These are phyloP conservation scores for Colletes collaris DNA, from an alignment of 2,888 invertebrate genomes.

Conservation along the genomic window DNA sequence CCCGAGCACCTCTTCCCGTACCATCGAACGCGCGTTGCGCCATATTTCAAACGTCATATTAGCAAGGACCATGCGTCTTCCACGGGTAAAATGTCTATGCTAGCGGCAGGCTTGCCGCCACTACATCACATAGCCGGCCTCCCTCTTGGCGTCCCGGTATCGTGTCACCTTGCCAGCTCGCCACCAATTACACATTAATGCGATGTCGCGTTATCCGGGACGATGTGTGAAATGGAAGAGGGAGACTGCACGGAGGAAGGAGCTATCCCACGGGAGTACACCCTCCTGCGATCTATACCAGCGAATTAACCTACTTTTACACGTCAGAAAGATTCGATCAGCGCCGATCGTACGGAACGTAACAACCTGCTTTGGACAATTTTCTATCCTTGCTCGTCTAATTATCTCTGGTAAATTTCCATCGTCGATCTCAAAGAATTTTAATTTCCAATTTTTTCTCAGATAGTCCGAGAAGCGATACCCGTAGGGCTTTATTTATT, in stretches of 20 bases:
- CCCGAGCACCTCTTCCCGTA: constrained; percentile 43
- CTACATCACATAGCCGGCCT: constrained; percentile 74
- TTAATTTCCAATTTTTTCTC: not conserved
- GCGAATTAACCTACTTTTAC: constrained; percentile 76
- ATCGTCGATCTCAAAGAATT: constrained; percentile 2
- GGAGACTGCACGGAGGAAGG: constrained; percentile 22
- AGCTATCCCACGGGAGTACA: constrained; percentile 66
- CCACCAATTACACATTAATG: constrained; percentile 79
- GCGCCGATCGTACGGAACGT: constrained; percentile 34
- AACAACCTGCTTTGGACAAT: constrained; percentile 29
- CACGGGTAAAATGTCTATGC: constrained; percentile 78
- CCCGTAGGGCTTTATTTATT: too few species aligned
- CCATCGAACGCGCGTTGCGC: constrained; percentile 69
- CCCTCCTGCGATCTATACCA: constrained; percentile 60
- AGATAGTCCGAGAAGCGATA: too few species aligned
- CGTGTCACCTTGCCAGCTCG: constrained; percentile 72
- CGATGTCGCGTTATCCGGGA: constrained; percentile 71
- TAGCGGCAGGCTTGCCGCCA: constrained; percentile 72
- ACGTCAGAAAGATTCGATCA: constrained; percentile 58
- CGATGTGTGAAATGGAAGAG: constrained; percentile 61
- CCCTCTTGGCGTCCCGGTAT: constrained; percentile 69
- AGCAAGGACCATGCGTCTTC: constrained; percentile 79
- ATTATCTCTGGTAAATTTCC: constrained; percentile 37
- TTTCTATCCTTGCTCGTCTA: not conserved
- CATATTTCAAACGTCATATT: constrained; percentile 81